Base-by-base conservation (phyloP, 2,113 vertebrate genomes). In the Parus major region DNA sequence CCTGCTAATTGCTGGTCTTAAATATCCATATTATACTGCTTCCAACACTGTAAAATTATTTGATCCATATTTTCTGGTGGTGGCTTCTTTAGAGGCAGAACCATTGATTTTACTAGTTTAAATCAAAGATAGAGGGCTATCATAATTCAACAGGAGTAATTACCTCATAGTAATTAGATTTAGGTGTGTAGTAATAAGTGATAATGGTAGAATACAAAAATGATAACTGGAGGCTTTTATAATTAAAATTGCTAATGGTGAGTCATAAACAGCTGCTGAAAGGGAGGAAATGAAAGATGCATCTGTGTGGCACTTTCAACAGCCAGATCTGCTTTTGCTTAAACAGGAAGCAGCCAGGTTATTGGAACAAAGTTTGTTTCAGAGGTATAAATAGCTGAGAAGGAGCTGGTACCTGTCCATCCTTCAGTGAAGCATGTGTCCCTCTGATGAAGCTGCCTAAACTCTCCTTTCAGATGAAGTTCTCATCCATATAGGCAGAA, bases 251-350 rank as follows among this genome's bases (percentile, higher is more conserved):
- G 15, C 47, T 72, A 64, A 70, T n/a, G 35, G 55, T 81, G 82
- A 96, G 57, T 94, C 96, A 89, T 53, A 61, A 95, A 89, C 52
- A 90, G 70, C 80, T 89, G 87, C 71, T 76, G 70, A 81, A 60
- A 82, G 69, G 57, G 44, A 82, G 72, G 69, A 77, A 79, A 76
- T 71, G 56, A 86, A 89, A 95, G 69, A 68, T 75, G 39, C 46
- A 50, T 92, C 84, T 73, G 52, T 7, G n/a, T 47, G 47, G 47
- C 55, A 41, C 56, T 88, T 83, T 56, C 28, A 76, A 69, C 71
- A 69, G 56, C 17, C 76, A 66, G 84, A 73, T 71, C 76, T 73
- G 55, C 47, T 92, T 94, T 86, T 95, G 47, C 33, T 82, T 52
- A 59, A 80, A 81, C 1, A 41, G 92, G 80, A 81, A 82, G 29